A percentile compares a stretch with the other conserved stretches of the same genome.
phyloP scores from a whole-genome alignment of 2,113 vertebrate genomes.

The Octodon degus region DNA sequence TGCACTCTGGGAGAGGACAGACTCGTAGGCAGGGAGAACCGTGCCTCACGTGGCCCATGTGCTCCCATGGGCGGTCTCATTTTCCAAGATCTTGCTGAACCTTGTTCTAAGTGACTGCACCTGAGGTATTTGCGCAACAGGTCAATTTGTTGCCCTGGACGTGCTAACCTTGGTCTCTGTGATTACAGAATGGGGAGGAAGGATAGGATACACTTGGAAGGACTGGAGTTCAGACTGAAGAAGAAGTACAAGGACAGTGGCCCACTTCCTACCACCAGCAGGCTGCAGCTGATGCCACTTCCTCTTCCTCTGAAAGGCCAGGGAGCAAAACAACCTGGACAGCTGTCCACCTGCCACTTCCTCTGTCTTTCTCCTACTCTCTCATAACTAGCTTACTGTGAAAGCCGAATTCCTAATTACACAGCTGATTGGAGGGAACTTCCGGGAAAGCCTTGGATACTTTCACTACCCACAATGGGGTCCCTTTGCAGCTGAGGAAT shows the following conservation, averaged over 20 bases:
- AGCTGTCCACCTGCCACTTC: background rate
- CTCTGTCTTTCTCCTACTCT: background rate
- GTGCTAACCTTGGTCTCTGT: background rate
- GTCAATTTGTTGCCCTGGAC: background rate
- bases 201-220: background rate
- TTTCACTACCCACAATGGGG: background rate
- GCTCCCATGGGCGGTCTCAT: background rate
- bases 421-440: background rate
- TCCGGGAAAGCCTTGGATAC: background rate
- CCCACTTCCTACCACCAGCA: accelerated
- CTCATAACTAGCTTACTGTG: background rate
- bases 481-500: background rate
- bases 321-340: background rate
- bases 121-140: background rate
- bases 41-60: background rate
- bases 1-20: background rate
- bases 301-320: background rate
- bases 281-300: background rate
- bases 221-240: background rate
- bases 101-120: background rate
- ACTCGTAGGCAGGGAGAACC: background rate
- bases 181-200: background rate
- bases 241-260: background rate
- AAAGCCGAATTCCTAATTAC: background rate
- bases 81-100: background rate